These are phyloP conservation scores for Apogon talboti DNA, from an alignment of 2,797 vertebrate genomes.

Conservation along the genomic window DNA sequence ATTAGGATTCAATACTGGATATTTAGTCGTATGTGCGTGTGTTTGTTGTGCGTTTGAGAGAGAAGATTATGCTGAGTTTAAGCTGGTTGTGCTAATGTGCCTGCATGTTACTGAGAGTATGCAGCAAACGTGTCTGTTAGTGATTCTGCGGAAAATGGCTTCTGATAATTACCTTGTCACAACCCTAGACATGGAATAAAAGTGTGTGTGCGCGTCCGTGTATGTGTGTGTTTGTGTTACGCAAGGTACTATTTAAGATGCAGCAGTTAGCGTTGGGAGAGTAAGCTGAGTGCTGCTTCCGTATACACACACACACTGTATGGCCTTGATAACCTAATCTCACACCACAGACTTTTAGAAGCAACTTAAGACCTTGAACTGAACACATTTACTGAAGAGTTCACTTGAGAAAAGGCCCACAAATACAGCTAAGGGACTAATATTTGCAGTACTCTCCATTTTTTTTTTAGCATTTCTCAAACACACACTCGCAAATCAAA, in stretches of 20 bases:
- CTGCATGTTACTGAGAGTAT: not conserved
- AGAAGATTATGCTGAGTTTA: too few species aligned
- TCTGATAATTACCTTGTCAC: slow-evolving; percentile 76
- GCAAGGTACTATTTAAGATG: slow-evolving; percentile 10
- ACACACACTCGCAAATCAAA: slow-evolving; percentile 27
- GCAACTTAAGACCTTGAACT: slow-evolving; percentile 24
- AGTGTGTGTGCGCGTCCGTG: slow-evolving; percentile 10
- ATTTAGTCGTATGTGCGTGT: slow-evolving; percentile 32
- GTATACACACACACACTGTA: slow-evolving; percentile 24
- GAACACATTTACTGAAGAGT: slow-evolving; percentile 25
- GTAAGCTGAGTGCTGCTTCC: slow-evolving; percentile 9
- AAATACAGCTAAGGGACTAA: slow-evolving; percentile 8
- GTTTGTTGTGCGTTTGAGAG: too few species aligned
- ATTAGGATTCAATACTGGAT: slow-evolving; percentile 61
- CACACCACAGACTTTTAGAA: slow-evolving; percentile 19
- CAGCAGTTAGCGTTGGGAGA: slow-evolving; percentile 6
- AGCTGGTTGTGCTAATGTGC: not conserved
- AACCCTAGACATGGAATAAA: slow-evolving; percentile 41
- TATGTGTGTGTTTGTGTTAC: slow-evolving; percentile 3
- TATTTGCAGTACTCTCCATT: not conserved
- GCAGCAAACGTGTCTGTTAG: slow-evolving; percentile 37
- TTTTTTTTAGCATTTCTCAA: slow-evolving; percentile 25
- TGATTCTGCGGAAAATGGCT: slow-evolving; percentile 60
- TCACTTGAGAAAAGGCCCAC: slow-evolving; percentile 13
- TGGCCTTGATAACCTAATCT: slow-evolving; percentile 34